phyloP scores from a whole-genome alignment of 2,113 vertebrate genomes.

The Neopipo cinnamomea region DNA sequence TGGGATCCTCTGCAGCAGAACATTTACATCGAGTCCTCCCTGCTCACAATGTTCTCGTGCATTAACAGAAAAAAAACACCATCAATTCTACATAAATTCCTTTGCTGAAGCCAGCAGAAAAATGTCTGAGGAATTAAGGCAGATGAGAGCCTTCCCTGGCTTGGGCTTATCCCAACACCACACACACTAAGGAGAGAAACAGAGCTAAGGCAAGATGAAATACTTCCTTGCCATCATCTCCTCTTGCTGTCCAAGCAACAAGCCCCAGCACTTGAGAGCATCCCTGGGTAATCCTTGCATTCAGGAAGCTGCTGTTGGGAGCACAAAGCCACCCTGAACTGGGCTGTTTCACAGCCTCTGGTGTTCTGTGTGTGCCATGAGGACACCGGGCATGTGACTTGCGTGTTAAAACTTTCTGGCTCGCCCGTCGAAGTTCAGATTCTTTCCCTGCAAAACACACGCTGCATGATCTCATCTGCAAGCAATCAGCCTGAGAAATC shows the following conservation, averaged over 20 bases:
- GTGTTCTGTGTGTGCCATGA: conserved; percentile 14
- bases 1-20: background rate
- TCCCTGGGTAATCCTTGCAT: background rate
- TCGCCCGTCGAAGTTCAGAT: conserved; percentile 23
- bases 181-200: conserved; percentile 52
- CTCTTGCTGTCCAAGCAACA: background rate
- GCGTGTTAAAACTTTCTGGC: conserved; percentile 57
- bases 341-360: rapidly evolving
- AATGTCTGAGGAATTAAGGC: conserved; percentile 20
- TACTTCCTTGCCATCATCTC: conserved; percentile 47
- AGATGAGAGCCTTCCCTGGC: conserved; percentile 17
- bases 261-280: background rate
- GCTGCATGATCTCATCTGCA: conserved; percentile 69
- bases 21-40: background rate
- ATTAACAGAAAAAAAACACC: conserved; percentile 24
- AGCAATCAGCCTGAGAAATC: conserved; percentile 72
- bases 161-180: conserved; percentile 57
- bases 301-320: background rate
- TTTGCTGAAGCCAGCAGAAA: conserved; percentile 52
- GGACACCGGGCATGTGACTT: conserved; percentile 35
- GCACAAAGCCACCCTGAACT: background rate
- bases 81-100: conserved; percentile 58
- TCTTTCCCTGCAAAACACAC: conserved; percentile 62
- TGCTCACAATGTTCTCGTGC: conserved; percentile 17
- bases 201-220: conserved; percentile 54